Evolutionary conservation across 2,113 vertebrate species (phyloP).

Genomic region (Petaurus breviceps): DNA sequence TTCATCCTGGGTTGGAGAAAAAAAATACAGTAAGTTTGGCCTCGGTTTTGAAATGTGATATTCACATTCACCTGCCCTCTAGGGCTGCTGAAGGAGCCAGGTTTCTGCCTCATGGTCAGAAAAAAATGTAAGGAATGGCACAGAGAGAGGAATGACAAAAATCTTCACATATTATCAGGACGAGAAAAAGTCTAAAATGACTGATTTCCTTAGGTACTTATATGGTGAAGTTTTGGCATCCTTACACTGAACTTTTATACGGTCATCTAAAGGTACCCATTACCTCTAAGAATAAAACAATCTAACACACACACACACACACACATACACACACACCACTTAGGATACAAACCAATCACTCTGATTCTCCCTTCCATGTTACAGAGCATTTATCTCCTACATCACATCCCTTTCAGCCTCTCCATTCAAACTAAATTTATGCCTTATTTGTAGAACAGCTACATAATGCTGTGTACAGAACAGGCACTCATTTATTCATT

Average conservation of each 20-base stretch:
- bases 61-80: neutral
- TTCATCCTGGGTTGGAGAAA: constrained; percentile 8
- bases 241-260: neutral
- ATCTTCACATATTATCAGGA: neutral
- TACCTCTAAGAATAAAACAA: neutral
- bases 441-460: neutral
- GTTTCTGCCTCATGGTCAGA: neutral
- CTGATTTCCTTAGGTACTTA: neutral
- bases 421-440: neutral
- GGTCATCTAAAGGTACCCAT: constrained; percentile 3
- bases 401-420: constrained; percentile 2
- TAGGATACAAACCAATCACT: constrained; percentile 31
- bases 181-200: constrained; percentile 22
- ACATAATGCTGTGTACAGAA: neutral
- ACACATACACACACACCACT: neutral
- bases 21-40: neutral
- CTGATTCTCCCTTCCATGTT: neutral
- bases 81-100: neutral
- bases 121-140: neutral
- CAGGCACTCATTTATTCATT: neutral
- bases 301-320: neutral
- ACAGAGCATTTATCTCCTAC: neutral
- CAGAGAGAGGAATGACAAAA: constrained; percentile 27
- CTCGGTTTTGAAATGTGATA: neutral
- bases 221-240: neutral